These are phyloP conservation scores for Sander vitreus DNA, from an alignment of 2,113 vertebrate genomes.

Conservation along the genomic window DNA sequence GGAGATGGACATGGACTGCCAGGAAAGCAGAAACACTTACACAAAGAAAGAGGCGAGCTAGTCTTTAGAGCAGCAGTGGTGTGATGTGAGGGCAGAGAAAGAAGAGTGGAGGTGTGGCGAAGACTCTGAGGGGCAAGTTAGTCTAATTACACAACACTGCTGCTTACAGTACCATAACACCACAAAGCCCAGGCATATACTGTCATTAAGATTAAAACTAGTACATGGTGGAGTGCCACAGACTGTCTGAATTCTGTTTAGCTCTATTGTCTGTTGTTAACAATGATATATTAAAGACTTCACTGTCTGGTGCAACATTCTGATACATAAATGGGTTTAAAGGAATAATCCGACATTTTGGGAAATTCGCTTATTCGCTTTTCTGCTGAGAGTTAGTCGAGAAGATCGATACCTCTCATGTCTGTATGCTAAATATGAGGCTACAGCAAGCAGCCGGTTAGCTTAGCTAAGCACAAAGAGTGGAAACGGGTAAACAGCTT, in stretches of 20 bases:
- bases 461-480: constrained; percentile 11
- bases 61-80: constrained; percentile 57
- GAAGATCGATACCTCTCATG: not conserved
- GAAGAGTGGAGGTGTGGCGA: constrained; percentile 63
- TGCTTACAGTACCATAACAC: constrained; percentile 68
- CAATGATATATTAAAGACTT: constrained; percentile 58
- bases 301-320: constrained; percentile 33
- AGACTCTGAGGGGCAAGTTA: constrained; percentile 60
- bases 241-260: constrained; percentile 53
- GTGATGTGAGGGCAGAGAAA: constrained; percentile 59
- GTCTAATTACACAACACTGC: constrained; percentile 79
- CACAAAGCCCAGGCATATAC: constrained; percentile 72
- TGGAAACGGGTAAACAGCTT: constrained; percentile 7
- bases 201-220: constrained; percentile 73
- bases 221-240: constrained; percentile 51
- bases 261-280: constrained; percentile 72
- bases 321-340: constrained; percentile 42
- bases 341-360: constrained; percentile 23
- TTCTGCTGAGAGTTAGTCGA: not conserved
- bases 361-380: not conserved
- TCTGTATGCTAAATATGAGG: not conserved
- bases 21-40: constrained; percentile 51
- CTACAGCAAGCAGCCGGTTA: not conserved
- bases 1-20: constrained; percentile 37
- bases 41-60: constrained; percentile 60